Conservation (phyloP, 2,113 vertebrate species). For the Cololabis saira region DNA sequence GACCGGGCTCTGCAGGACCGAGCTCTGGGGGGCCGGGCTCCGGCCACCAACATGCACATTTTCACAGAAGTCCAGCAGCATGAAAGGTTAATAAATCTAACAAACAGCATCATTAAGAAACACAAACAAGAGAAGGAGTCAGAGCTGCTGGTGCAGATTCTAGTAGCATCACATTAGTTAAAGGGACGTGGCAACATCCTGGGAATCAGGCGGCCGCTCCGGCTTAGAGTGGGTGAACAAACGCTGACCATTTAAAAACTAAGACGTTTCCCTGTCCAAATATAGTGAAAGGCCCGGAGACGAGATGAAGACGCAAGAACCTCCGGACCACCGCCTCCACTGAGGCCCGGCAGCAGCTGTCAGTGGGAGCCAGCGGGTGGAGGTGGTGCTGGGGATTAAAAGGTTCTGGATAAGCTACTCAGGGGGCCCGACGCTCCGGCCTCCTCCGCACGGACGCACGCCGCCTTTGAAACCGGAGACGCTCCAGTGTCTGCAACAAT, state of each 20-base stretch:
- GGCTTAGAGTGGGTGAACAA: too few relatives aligned
- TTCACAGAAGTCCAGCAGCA: neutral
- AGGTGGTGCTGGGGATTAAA: constrained; percentile 26
- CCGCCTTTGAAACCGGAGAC: constrained; percentile 63
- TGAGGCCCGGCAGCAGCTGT: constrained; percentile 23
- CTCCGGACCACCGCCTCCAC: neutral
- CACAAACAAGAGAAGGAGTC: too few relatives aligned
- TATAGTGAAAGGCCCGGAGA: too few relatives aligned
- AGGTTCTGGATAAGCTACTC: constrained; percentile 34
- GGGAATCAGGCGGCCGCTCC: too few relatives aligned
- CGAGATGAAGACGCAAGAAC: neutral
- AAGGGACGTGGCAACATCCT: too few relatives aligned
- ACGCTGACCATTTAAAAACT: too few relatives aligned
- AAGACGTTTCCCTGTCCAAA: too few relatives aligned
- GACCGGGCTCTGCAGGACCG: too few relatives aligned
- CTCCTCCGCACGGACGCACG: neutral
- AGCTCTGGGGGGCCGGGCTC: too few relatives aligned
- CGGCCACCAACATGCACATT: neutral
- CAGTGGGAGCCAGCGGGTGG: constrained; percentile 6
- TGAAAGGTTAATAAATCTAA: neutral
- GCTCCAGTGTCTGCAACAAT: constrained; percentile 48
- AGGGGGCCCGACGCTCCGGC: neutral
- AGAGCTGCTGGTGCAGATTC: too few relatives aligned
- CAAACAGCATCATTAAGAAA: too few relatives aligned
- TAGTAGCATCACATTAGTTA: too few relatives aligned